A percentile compares a stretch with the other conserved stretches of the same genome.
Evolutionary conservation across 2,113 vertebrate genomes (phyloP).

Genomic region (Xenopus borealis): DNA sequence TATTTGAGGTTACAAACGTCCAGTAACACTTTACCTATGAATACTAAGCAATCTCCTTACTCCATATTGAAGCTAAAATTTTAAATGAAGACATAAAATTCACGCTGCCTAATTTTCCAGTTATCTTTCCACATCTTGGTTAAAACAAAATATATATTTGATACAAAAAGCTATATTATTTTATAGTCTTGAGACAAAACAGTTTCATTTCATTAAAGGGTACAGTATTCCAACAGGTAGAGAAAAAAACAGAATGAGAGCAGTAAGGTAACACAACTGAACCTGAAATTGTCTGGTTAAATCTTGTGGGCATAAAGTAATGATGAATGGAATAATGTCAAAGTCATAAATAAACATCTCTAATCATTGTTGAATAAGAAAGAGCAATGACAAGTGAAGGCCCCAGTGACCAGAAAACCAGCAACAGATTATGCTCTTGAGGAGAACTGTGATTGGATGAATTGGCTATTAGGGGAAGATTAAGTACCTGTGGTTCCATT

Average conservation of each 20-base stretch:
- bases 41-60: no score
- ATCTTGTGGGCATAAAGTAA: conserved; percentile 79
- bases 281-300: conserved; percentile 69
- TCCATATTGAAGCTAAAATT: no score
- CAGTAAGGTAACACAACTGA: conserved; percentile 63
- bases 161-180: no score
- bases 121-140: no score
- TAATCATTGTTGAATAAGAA: conserved; percentile 76
- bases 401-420: conserved; percentile 77
- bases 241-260: conserved; percentile 66
- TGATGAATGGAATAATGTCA: conserved; percentile 79
- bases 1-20: no score
- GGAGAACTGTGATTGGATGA: conserved; percentile 72
- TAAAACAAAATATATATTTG: no score
- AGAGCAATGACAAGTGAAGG: conserved; percentile 81
- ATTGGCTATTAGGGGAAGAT: conserved; percentile 89
- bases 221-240: background rate
- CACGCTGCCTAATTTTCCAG: no score
- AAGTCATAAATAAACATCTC: conserved; percentile 72
- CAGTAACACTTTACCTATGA: no score
- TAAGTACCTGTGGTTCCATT: conserved; percentile 81
- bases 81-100: no score
- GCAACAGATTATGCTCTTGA: conserved; percentile 76
- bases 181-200: no score
- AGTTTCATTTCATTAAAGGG: no score